A percentile compares a stretch with the other conserved stretches of the same genome.
Conservation (phyloP, 2,888 invertebrate species). For the Phania funesta region DNA sequence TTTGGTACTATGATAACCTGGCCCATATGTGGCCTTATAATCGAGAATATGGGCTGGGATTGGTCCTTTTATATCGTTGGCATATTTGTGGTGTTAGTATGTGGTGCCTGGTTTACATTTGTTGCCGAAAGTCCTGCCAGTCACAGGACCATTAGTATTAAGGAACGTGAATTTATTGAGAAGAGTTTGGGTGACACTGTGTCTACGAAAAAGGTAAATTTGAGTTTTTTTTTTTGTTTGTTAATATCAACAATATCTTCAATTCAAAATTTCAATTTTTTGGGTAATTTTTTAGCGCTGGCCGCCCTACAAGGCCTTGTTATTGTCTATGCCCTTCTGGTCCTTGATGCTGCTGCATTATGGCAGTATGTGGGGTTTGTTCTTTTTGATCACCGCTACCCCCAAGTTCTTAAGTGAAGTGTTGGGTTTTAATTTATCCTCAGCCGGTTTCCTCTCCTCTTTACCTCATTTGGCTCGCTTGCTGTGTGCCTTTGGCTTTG, state of each 20-base stretch:
- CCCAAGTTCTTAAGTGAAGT: constrained; percentile 87
- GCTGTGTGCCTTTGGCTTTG: constrained; percentile 86
- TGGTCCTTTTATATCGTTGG: constrained; percentile 86
- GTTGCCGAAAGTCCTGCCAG: constrained; percentile 84
- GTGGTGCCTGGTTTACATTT: constrained; percentile 83
- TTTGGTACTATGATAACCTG: constrained; percentile 86
- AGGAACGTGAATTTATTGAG: constrained; percentile 84
- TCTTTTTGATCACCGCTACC: constrained; percentile 88
- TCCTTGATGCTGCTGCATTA: constrained; percentile 85
- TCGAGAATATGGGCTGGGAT: constrained; percentile 84
- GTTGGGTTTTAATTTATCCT: constrained; percentile 85
- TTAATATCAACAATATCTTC: background rate
- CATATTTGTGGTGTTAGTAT: constrained; percentile 82
- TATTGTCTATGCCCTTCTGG: constrained; percentile 86
- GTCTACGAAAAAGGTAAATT: constrained; percentile 82
- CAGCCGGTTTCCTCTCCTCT: constrained; percentile 86
- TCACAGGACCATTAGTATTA: constrained; percentile 83
- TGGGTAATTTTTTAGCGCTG: constrained; percentile 81
- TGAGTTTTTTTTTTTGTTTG: background rate
- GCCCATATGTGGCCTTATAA: constrained; percentile 85
- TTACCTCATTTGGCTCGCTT: constrained; percentile 87
- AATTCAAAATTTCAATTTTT: background rate
- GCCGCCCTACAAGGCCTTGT: constrained; percentile 84
- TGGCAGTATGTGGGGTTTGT: constrained; percentile 89
- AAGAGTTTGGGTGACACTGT: constrained; percentile 83